Evolutionary conservation across 1,140 invertebrate genomes (phyloP), one percentile per base, ranked within the genome.

Genomic region (Apis laboriosa): DNA sequence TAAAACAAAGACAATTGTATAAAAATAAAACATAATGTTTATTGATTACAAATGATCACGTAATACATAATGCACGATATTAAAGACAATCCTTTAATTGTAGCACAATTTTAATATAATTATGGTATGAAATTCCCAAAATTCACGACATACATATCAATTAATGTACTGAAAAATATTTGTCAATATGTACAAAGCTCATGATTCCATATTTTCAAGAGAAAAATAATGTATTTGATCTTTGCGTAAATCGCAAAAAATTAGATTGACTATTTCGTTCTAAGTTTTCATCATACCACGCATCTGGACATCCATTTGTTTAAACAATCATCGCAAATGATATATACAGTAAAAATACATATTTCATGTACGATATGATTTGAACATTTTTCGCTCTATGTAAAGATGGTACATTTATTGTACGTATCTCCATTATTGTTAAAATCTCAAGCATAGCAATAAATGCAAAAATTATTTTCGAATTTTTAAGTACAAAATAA

Each of bases 1-100:
- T 53, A 11, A 53, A 53, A 43, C 34, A 15, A 73, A 55, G 28
- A 70, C 28, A 12, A 28, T 74, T 43, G 17, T 86, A 61, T 86
- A 76, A 86, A 87, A 87, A 87, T 88, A 88, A 84, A 86, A 84
- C 70, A 63, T 64, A 86, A 84, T 79, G 72, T 86, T 72, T 87
- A 87, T 86, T 87, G 85, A 84, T 87, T 87, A 87, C 49, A 87
- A 86, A 86, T 84, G 76, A 71, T 87, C 71, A 74, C 64, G 64
- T 67, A 67, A 67, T 88, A 81, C 77, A 86, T 60, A 75, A 84
- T 79, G 74, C 63, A 75, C 71, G 51, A 86, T 88, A 78, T 76
- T 66, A 81, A 55, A 75, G 21, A 53, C 56, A 87, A 28, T 53
- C 24, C 60, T 86, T 88, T 86, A 84, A 75, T 84, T 73, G 70